Evolutionary conservation across 2,888 invertebrate species (phyloP).

Genomic region (Drosophila bunnanda): DNA sequence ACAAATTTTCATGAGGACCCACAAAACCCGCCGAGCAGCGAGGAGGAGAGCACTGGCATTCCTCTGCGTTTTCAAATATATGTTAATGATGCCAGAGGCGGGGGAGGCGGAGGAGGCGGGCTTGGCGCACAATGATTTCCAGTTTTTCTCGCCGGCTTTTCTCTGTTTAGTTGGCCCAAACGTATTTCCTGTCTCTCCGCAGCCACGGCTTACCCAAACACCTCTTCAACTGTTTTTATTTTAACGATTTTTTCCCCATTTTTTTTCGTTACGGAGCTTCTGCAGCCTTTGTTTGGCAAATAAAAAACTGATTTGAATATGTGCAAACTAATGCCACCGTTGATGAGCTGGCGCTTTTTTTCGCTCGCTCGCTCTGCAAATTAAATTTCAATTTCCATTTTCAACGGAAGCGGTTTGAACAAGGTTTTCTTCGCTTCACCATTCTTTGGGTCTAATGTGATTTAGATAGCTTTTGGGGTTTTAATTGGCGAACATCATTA

Average conservation of each 20-base stretch:
- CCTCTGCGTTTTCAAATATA: conserved; percentile 79
- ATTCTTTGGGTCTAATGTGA: conserved; percentile 44
- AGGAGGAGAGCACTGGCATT: conserved; percentile 34
- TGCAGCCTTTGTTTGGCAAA: conserved; percentile 31
- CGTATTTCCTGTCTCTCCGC: conserved; percentile 70
- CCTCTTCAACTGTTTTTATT: conserved; percentile 67
- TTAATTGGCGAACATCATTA: conserved; percentile 28
- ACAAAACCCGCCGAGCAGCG: conserved; percentile 27
- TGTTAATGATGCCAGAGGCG: conserved; percentile 70
- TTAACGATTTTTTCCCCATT: conserved; percentile 60
- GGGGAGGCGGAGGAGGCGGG: not conserved
- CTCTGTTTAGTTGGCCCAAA: conserved; percentile 64
- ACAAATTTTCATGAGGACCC: conserved; percentile 77
- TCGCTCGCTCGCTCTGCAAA: conserved; percentile 38
- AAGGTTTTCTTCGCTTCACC: conserved; percentile 22
- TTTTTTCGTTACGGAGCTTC: conserved; percentile 7
- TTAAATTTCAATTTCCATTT: conserved; percentile 70
- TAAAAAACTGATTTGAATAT: conserved; percentile 69
- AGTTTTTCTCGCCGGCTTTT: conserved; percentile 44
- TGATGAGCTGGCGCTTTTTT: conserved; percentile 52
- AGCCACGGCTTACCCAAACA: conserved; percentile 59
- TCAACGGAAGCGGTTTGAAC: conserved; percentile 56
- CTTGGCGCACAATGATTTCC: conserved; percentile 62
- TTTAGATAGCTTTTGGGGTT: conserved; percentile 43
- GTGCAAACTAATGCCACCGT: conserved; percentile 71